Evolutionary conservation across 2,113 vertebrate genomes (phyloP).

Genomic region (Dryoscopus gambensis): DNA sequence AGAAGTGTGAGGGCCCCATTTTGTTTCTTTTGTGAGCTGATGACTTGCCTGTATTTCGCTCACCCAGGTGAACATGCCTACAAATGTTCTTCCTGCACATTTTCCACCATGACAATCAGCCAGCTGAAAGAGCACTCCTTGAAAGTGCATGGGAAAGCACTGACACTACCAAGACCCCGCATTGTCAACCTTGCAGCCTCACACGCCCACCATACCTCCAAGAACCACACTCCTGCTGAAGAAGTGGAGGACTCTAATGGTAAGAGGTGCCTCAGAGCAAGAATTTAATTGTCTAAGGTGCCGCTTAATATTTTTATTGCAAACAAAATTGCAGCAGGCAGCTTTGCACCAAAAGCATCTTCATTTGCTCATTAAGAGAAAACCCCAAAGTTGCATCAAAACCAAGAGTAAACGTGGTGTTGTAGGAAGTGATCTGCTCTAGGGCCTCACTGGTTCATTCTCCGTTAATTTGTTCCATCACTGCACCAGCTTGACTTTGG

Average conservation of each 20-base stretch:
- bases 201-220: conserved; percentile 75
- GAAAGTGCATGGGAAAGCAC: conserved; percentile 89
- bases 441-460: neutral
- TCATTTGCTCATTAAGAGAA: neutral
- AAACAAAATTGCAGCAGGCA: neutral
- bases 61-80: conserved; percentile 92
- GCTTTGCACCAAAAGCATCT: neutral
- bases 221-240: conserved; percentile 70
- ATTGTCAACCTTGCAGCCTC: conserved; percentile 84
- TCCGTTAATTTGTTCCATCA: neutral
- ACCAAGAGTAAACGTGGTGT: neutral
- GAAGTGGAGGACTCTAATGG: conserved; percentile 82
- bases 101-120: conserved; percentile 95
- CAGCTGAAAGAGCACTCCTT: conserved; percentile 96
- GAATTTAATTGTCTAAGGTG: conserved; percentile 56
- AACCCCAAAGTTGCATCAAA: neutral
- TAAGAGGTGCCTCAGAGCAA: conserved; percentile 64
- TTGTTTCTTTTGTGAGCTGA: conserved; percentile 70
- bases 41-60: conserved; percentile 71
- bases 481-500: neutral
- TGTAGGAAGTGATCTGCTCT: neutral
- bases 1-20: conserved; percentile 43
- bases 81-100: conserved; percentile 93
- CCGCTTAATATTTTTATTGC: conserved; percentile 8
- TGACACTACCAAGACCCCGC: conserved; percentile 89